These are phyloP conservation scores for Trachymyrmex cornetzi DNA, from an alignment of 1,140 invertebrate species.

Conservation along the genomic window DNA sequence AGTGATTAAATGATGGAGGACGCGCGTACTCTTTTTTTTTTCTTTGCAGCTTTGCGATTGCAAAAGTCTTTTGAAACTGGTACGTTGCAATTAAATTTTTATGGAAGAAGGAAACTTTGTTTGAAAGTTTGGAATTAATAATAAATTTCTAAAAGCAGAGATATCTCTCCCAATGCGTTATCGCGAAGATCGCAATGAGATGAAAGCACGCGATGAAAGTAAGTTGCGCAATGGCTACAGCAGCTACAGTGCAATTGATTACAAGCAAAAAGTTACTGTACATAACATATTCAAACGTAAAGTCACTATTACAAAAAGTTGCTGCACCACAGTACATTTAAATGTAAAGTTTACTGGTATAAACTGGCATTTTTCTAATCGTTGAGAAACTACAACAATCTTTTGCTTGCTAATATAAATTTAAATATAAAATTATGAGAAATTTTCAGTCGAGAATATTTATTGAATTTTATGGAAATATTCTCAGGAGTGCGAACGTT, in stretches of 20 bases:
- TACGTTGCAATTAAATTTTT: conserved; percentile 4
- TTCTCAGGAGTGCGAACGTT: neutral
- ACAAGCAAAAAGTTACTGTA: conserved; percentile 32
- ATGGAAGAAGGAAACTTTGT: neutral
- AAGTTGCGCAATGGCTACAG: conserved; percentile 30
- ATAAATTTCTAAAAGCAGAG: neutral
- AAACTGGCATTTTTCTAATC: neutral
- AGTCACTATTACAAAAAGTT: conserved; percentile 18
- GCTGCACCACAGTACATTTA: neutral
- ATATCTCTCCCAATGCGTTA: neutral
- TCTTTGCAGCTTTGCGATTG: neutral
- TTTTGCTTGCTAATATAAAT: neutral
- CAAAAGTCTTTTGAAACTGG: neutral
- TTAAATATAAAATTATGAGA: neutral
- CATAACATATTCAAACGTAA: neutral
- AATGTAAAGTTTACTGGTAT: neutral
- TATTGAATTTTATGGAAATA: neutral
- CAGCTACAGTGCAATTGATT: conserved; percentile 5
- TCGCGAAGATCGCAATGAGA: neutral
- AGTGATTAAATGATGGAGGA: neutral
- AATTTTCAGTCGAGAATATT: neutral
- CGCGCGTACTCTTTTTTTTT: neutral
- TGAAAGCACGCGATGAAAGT: conserved; percentile 48
- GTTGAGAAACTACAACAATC: neutral
- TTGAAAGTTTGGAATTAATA: conserved; percentile 4